Base-by-base conservation (phyloP, 2,113 vertebrate genomes). In the Elaphurus davidianus region DNA sequence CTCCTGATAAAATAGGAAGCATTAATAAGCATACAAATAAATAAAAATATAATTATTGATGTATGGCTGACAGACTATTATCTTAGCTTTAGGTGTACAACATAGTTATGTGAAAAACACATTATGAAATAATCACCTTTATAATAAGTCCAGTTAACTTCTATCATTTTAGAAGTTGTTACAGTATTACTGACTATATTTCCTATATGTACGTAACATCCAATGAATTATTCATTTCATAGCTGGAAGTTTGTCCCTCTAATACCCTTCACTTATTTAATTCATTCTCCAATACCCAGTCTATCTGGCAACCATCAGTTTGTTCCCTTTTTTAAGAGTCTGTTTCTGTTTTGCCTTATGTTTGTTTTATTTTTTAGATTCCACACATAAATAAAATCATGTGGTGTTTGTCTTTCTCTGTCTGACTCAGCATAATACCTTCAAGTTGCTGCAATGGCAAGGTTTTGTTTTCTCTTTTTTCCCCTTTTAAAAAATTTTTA, bases 401-500 rank as follows among this genome's bases (percentile, higher is more conserved):
- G 36, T 12, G 5, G 19, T 71, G 23, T 71, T 27, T 57, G 21
- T 57, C 1, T 21, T 21, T 71, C n/a, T 71, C n/a, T 71, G 67
- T 71, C n/a, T 71, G 19, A 71, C 67, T 71, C n/a, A 71, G 67
- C n/a, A 40, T 40, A 71, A 71, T 71, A 23, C n/a, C n/a, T 36
- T 71, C 17, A 71, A 71, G n/a, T 71, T 71, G 67, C 19, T 23
- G n/a, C 67, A 71, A 71, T 71, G n/a, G 67, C n/a, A 71, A 23
- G 11, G 12, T 23, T 40, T 71, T 71, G 40, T 23, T 71, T 71
- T 9, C 8, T 19, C 21, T 21, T n/a, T 33, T 17, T 0, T 40
- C 40, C 40, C 3, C 33, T 4, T 7, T 19, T 10, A 5, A 67
- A 19, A 19, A 0, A 0, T 67, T 23, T 71, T 40, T 6, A 71